Base-by-base conservation (phyloP, 2,888 invertebrate genomes). In the Dolichopus griseipennis region DNA sequence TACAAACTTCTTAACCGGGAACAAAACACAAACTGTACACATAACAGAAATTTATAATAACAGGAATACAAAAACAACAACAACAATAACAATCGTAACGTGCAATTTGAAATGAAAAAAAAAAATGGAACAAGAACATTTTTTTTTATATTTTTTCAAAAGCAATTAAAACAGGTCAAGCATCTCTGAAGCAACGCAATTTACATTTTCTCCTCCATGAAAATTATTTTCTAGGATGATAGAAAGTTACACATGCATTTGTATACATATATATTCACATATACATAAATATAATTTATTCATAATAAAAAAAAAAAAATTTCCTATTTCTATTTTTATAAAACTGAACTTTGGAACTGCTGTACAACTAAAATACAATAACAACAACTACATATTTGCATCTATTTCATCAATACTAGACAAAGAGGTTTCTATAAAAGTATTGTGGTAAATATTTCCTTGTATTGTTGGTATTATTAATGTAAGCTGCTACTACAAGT, bases 101-200 rank as follows among this genome's bases (percentile, higher is more conserved):
- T 12, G 41, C 1, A 52, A 15, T 15, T 12, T 12, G 18, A 7
- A 12, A 52, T n/a, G 6, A 52, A 52, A 52, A 52, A 52, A 52
- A 37, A 37, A 37, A 37, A 12, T 10, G 8, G 8, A 37, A 37
- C 8, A 37, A 37, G n/a, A n/a, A 10, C 1, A 7, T 37, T 37
- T 5, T 37, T n/a, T 52, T 18, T 52, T 15, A 18, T 18, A 18
- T 15, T 52, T 18, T 52, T 12, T 5, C 2, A 18, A 52, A 52
- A 52, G 52, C 52, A 52, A 52, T 52, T 52, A 52, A 52, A 52
- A 52, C 18, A 52, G 52, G 52, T 52, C 52, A 52, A 52, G 52
- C 52, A 52, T 52, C 52, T 52, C 52, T 52, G 52, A 18, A 52
- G 15, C 52, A 52, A 52, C 18, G 52, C 18, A 52, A 52, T 52